Base-by-base conservation (phyloP, 1,140 invertebrate genomes). In the Steinernema feltiae region DNA sequence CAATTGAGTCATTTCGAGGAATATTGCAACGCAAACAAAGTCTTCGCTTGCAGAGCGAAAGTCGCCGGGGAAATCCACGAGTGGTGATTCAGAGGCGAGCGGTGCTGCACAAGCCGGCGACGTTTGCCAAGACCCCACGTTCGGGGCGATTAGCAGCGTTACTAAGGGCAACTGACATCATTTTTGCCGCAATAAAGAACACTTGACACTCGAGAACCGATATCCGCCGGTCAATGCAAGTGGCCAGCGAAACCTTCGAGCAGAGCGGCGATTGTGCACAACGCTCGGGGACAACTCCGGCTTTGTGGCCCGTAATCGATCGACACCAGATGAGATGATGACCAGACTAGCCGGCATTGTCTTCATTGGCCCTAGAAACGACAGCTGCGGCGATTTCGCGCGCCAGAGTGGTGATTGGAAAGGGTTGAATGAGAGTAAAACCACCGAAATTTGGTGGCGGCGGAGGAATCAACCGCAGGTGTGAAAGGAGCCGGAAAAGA, bases 121-220 rank as follows among this genome's bases (percentile, higher is more conserved):
- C n/a, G 35, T 63, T n/a, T 63, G 7, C 53, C 15, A 63, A n/a
- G n/a, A n/a, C n/a, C n/a, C n/a, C n/a, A n/a, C n/a, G n/a, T n/a
- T n/a, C n/a, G n/a, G n/a, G n/a, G n/a, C n/a, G n/a, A n/a, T n/a
- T n/a, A n/a, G n/a, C n/a, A n/a, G n/a, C 53, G 53, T 63, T 63
- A n/a, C 53, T 63, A 63, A 63, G 53, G 53, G 53, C 53, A 27
- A 63, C 53, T n/a, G 53, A 63, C 53, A 21, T 63, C 53, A 63
- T 27, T 63, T 63, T 21, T 21, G 15, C 2, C 53, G 24, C 24
- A 21, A 63, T 27, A 27, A 63, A 15, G 24, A 63, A n/a, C n/a
- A n/a, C n/a, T n/a, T n/a, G n/a, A n/a, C n/a, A n/a, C n/a, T n/a
- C n/a, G n/a, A n/a, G n/a, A n/a, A n/a, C n/a, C n/a, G n/a, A n/a